A percentile compares a stretch with the other conserved stretches of the same genome.
Evolutionary conservation across 1,140 invertebrate species (phyloP).

Genomic region (Trachymyrmex cornetzi): DNA sequence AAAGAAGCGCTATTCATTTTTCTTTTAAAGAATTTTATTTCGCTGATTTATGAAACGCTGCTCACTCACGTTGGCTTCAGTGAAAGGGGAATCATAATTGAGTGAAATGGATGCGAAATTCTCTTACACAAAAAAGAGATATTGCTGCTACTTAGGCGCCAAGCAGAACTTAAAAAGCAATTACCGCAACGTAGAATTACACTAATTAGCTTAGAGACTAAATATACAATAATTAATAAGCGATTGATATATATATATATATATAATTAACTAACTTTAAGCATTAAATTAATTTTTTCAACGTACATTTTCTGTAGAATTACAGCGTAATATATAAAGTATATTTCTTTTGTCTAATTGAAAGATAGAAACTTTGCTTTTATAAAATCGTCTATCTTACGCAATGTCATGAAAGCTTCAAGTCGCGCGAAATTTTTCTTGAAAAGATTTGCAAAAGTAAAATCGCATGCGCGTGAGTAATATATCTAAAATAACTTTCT

Average conservation of each 20-base stretch:
- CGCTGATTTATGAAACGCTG: slow-evolving; percentile 23
- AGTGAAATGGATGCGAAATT: slow-evolving; percentile 55
- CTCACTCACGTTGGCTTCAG: slow-evolving; percentile 20
- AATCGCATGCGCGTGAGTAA: not conserved
- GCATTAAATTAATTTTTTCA: slow-evolving; percentile 15
- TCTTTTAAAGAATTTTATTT: slow-evolving; percentile 33
- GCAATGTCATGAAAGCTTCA: not conserved
- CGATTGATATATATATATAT: not conserved
- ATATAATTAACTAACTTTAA: not conserved
- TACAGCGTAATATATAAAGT: not conserved
- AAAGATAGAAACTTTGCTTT: not conserved
- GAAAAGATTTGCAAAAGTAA: not conserved
- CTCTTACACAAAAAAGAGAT: slow-evolving; percentile 45
- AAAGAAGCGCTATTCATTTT: slow-evolving; percentile 20
- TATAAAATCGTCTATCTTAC: not conserved
- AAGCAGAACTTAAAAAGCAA: slow-evolving; percentile 51
- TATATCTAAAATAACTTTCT: slow-evolving; percentile 8
- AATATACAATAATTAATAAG: not conserved
- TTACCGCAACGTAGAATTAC: slow-evolving; percentile 6
- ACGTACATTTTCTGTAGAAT: not conserved
- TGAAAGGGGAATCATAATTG: slow-evolving; percentile 60
- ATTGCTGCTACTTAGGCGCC: slow-evolving; percentile 7
- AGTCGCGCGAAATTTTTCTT: slow-evolving; percentile 9
- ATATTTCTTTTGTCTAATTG: not conserved
- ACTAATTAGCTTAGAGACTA: slow-evolving; percentile 17